Evolutionary conservation across 92 coral and sea anemone genomes (phyloP).

Genomic region (Montipora capitata): DNA sequence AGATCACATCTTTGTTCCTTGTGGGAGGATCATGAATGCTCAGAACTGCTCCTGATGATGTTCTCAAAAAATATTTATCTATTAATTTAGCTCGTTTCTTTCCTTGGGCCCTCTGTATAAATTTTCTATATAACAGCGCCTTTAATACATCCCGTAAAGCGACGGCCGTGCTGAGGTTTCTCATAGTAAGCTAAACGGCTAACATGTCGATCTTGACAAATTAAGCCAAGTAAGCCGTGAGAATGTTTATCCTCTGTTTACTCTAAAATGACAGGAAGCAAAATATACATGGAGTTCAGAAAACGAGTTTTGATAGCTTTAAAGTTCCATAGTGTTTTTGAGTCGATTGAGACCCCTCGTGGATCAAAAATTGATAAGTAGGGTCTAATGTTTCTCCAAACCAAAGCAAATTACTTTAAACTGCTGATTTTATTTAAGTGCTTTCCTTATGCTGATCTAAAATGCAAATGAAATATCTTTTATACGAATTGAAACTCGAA

Average conservation of each 20-base stretch:
- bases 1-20: not conserved
- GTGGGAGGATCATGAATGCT: not conserved
- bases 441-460: conserved; percentile 38
- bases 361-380: conserved; percentile 49
- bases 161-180: no score
- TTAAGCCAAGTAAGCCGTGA: not conserved
- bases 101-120: no score
- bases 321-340: conserved; percentile 16
- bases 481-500: conserved; percentile 6
- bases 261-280: conserved; percentile 19
- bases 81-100: no score
- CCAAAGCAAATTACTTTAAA: conserved; percentile 55
- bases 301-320: conserved; percentile 2
- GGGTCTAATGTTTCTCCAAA: conserved; percentile 47
- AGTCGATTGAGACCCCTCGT: conserved; percentile 22
- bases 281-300: not conserved
- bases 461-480: conserved; percentile 52
- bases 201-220: not conserved
- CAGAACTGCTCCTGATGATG: no score
- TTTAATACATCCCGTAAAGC: no score
- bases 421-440: conserved; percentile 47
- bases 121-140: no score
- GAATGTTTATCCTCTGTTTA: conserved; percentile 19
- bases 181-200: not conserved
- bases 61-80: no score